Conservation (phyloP, 2,888 invertebrate species). For the Diogma glabrata region DNA sequence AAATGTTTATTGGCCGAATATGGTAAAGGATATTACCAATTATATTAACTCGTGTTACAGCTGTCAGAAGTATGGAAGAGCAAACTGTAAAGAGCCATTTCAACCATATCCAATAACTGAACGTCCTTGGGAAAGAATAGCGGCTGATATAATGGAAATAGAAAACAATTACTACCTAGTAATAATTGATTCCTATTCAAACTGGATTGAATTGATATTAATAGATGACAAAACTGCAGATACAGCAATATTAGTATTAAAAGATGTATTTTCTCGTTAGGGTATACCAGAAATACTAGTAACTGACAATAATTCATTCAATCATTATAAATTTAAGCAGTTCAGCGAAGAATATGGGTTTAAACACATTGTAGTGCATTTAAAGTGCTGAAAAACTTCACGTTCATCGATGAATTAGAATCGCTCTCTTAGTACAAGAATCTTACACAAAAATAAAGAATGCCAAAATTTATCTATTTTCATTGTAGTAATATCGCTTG, state of each 20-base stretch:
- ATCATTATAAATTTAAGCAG: background rate
- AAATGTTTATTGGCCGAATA: slow-evolving; percentile 11
- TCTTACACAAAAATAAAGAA: too few species aligned
- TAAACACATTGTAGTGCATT: too few species aligned
- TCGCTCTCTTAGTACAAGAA: too few species aligned
- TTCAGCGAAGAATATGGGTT: background rate
- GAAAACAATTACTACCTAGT: background rate
- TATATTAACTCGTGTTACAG: background rate
- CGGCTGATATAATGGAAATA: background rate
- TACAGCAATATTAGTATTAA: slow-evolving; percentile 1
- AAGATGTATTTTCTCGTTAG: background rate
- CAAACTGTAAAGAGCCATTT: background rate
- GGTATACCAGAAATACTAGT: background rate
- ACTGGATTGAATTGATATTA: background rate
- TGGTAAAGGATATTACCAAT: background rate
- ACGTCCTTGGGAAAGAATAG: background rate
- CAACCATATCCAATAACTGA: background rate
- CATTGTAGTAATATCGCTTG: too few species aligned
- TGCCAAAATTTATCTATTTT: too few species aligned
- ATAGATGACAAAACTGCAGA: background rate
- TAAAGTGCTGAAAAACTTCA: too few species aligned
- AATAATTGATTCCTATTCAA: slow-evolving; percentile 1
- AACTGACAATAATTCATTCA: slow-evolving; percentile 2
- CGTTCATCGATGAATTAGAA: too few species aligned
- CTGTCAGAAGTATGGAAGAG: background rate